Evolutionary conservation across 2,797 vertebrate species (phyloP).

Genomic region (Tadarida brasiliensis): DNA sequence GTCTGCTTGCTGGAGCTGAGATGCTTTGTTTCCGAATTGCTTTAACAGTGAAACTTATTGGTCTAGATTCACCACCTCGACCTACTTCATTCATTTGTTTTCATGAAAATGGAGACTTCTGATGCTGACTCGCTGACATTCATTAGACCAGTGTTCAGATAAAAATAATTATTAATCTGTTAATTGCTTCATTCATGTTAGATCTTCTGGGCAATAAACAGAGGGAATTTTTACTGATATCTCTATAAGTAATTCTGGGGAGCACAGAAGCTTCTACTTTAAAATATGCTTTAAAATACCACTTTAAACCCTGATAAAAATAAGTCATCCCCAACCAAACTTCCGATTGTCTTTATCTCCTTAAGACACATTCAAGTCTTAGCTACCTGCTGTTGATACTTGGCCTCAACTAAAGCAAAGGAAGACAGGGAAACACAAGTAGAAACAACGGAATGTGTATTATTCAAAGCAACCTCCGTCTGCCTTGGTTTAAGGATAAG

Average conservation of each 20-base stretch:
- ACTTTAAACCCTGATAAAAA: constrained; percentile 26
- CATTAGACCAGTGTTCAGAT: background rate
- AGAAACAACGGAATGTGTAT: background rate
- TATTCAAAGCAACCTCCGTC: background rate
- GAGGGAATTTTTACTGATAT: background rate
- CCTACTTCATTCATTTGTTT: constrained; percentile 65
- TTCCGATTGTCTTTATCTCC: background rate
- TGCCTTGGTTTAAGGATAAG: background rate
- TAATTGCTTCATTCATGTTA: background rate
- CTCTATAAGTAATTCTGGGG: background rate
- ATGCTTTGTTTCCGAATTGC: constrained; percentile 53
- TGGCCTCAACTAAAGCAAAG: background rate
- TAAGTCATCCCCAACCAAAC: background rate
- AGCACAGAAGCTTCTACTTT: background rate
- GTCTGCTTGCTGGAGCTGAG: constrained; percentile 69
- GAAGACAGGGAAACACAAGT: background rate
- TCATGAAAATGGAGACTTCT: constrained; percentile 69
- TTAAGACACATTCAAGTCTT: background rate
- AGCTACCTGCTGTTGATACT: background rate
- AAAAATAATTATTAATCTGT: constrained; percentile 51
- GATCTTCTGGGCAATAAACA: background rate
- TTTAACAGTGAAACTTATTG: constrained; percentile 23
- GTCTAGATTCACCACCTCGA: constrained; percentile 68
- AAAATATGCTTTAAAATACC: background rate
- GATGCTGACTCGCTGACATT: constrained; percentile 12